Base-by-base conservation (phyloP, 2,888 invertebrate species). In the Eulithis prunata region DNA sequence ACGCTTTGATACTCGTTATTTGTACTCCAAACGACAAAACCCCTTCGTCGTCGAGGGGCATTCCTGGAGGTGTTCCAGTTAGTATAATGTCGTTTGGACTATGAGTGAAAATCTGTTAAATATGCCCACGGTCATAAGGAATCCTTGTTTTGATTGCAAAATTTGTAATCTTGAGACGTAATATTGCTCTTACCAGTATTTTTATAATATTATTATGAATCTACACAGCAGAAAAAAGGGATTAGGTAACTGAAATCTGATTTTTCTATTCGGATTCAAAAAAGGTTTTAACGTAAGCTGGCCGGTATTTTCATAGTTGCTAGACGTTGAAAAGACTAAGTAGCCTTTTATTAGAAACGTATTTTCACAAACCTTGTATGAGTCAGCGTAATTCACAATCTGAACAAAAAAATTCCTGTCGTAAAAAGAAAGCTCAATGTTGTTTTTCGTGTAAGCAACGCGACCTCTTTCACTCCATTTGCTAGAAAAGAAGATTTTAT, bases 401-500 rank as follows among this genome's bases (percentile, higher is more conserved):
- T 90, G 84, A 55, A 86, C 77, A 72, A 81, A 90, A 75, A 89
- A 89, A 71, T 91, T 90, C 47, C 83, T 84, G 66, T 93, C 91
- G 71, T 89, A 85, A 32, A 89, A 81, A 1, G 92, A 86, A 14
- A 93, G 81, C 61, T 91, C 85, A 56, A 91, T 84, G 72, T 86
- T 91, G 54, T 74, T 86, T 78, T 83, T 87, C 3, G 69, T 66
- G 74, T 87, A 88, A 54, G 66, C 65, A 58, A 75, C 66, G 32
- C 38, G 54, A 21, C 69, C 66, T 43, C 68, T 73, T 68, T 78
- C 75, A 61, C 71, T 78, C 89, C 89, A 87, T 78, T 85, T 82
- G 47, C 93, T 90, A 71, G 13, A 82, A 87, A 74, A 66, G 32
- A 41, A 63, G 4, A 21, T 28, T 51, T 47, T 21, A 57, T 51